phyloP scores from a whole-genome alignment of 2,888 invertebrate genomes.

The Andrena bucephala region DNA sequence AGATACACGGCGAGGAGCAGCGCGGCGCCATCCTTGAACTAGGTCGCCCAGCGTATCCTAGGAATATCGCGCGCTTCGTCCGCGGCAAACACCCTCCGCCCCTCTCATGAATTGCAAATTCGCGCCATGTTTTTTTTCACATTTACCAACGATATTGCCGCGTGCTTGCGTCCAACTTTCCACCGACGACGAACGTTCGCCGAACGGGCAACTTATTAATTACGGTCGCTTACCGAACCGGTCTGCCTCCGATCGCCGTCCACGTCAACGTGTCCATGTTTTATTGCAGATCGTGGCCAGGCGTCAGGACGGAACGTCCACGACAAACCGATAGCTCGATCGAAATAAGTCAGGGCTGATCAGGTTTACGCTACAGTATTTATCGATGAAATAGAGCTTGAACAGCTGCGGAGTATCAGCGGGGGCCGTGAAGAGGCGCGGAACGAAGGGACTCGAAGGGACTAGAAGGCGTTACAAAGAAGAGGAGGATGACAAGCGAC shows the following conservation, averaged over 20 bases:
- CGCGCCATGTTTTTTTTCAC: slow-evolving; percentile 31
- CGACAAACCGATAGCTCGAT: background rate
- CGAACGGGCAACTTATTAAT: background rate
- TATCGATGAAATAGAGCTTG: slow-evolving; percentile 24
- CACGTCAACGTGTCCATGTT: too few species aligned
- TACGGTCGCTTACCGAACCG: background rate
- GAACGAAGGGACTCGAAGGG: background rate
- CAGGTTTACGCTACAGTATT: slow-evolving; percentile 19
- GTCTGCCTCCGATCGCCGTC: too few species aligned
- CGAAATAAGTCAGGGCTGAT: background rate
- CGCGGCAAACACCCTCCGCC: slow-evolving; percentile 45
- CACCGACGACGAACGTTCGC: background rate
- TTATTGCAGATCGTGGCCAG: background rate
- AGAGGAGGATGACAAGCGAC: slow-evolving; percentile 50
- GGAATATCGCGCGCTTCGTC: slow-evolving; percentile 48
- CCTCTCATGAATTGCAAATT: slow-evolving; percentile 67
- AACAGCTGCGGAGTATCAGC: slow-evolving; percentile 2
- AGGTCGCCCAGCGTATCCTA: slow-evolving; percentile 59
- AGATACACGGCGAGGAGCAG: slow-evolving; percentile 3
- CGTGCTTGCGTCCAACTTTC: slow-evolving; percentile 1
- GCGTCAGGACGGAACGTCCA: background rate
- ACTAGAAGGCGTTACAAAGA: background rate
- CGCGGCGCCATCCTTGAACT: slow-evolving; percentile 57
- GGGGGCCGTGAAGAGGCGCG: background rate
- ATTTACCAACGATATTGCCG: slow-evolving; percentile 3